Evolutionary conservation across 2,888 invertebrate species (phyloP), one percentile per base, ranked within the genome.

Genomic region (Ormyrus labotus): DNA sequence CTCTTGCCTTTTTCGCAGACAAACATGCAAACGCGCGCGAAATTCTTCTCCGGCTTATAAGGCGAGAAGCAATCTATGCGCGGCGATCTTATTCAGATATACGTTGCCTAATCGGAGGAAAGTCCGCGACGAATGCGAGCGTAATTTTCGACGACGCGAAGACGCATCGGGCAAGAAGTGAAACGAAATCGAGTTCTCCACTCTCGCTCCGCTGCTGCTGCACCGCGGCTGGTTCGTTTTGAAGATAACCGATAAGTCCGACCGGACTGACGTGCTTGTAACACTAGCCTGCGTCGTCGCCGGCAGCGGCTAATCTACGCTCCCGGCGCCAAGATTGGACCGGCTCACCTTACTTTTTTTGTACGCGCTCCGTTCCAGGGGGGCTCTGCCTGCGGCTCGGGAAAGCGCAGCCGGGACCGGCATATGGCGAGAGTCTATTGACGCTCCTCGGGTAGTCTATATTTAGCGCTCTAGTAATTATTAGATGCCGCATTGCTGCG

Each of bases 221-320:
- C 60, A 48, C 63, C 58, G 68, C 65, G 74, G 71, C 71, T 75
- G 67, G 70, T 58, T 78, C 61, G 68, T 34, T 68, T 50, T 51
- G 51, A 73, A 82, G 81, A 80, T 82, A 83, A 83, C 81, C 80
- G 83, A 84, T 84, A 84, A 83, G 80, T 34, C 34, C 75, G 69
- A 50, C 68, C 48, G 63, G 78, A 69, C 63, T 80, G 70, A 69
- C 61, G 63, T 60, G 58, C 34, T 34, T 34, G 34, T 34, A 34
- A 13, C n/a, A 67, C 57, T 34, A 13, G n/a, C 68, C 71, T 65
- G 65, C 57, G 63, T 73, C 68, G 61, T 77, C 69, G 34, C 34
- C 34, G 34, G 34, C 34, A 34, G 34, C 34, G 80, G 61, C 57
- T 81, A 76, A 78, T 78, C 78, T 82, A 67, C 7, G 65, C 64